Percentiles rank a stretch among this genome's conserved stretches.
Evolutionary conservation across 2,888 invertebrate species (phyloP).

Genomic region (Tetrapedia diversipes): DNA sequence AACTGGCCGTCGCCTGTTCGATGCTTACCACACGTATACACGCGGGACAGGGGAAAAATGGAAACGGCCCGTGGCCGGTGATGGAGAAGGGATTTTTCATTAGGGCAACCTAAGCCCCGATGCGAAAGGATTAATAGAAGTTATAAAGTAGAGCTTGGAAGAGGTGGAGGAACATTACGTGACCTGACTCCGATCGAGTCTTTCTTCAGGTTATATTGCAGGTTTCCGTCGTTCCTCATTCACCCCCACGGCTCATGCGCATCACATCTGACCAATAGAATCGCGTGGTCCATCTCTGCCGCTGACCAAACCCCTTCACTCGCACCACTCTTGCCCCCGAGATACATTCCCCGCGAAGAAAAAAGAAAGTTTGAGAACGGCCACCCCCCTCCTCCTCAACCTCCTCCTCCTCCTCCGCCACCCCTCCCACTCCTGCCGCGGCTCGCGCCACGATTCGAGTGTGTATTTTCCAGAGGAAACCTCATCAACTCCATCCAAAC

Average conservation of each 20-base stretch:
- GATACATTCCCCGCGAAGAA: slow-evolving; percentile 76
- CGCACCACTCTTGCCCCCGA: slow-evolving; percentile 74
- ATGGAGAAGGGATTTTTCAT: slow-evolving; percentile 77
- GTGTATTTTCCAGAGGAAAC: slow-evolving; percentile 73
- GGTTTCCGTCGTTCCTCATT: slow-evolving; percentile 82
- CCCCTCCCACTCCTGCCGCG: background rate
- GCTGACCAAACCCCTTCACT: slow-evolving; percentile 80
- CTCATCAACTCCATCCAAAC: slow-evolving; percentile 73
- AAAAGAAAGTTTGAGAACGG: slow-evolving; percentile 72
- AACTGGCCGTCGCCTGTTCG: slow-evolving; percentile 13
- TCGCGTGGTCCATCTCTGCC: slow-evolving; percentile 81
- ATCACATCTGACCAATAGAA: slow-evolving; percentile 83
- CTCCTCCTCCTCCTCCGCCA: background rate
- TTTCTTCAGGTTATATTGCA: slow-evolving; percentile 83
- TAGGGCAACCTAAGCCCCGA: slow-evolving; percentile 75
- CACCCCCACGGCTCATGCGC: slow-evolving; percentile 81
- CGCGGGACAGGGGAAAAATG: slow-evolving; percentile 44
- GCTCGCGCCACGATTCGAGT: slow-evolving; percentile 56
- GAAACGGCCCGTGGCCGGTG: slow-evolving; percentile 35
- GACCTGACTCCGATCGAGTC: slow-evolving; percentile 83
- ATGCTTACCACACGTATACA: slow-evolving; percentile 20
- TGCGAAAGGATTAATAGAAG: slow-evolving; percentile 83
- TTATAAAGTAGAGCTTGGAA: slow-evolving; percentile 83
- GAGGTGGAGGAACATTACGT: slow-evolving; percentile 82
- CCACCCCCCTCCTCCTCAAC: slow-evolving; percentile 3